A percentile compares a stretch with the other conserved stretches of the same genome.
Conservation (phyloP, 2,888 invertebrate species). For the Antitype chi region DNA sequence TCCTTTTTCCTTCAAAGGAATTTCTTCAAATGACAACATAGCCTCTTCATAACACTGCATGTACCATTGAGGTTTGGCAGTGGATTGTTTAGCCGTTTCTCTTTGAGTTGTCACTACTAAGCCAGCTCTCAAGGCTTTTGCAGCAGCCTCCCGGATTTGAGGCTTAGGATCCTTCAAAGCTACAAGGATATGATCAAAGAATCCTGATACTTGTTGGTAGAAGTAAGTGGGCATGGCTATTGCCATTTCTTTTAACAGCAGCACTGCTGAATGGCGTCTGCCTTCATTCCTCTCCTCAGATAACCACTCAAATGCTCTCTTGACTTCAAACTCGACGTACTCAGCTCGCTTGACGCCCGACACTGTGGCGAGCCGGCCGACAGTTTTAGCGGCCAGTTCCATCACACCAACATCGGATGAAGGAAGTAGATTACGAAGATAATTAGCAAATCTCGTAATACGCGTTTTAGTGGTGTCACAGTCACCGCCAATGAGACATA, state of each 20-base stretch:
- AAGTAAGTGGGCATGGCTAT: constrained; percentile 99
- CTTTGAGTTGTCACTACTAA: constrained; percentile 98
- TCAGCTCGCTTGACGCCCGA: constrained; percentile 98
- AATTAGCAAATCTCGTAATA: constrained; percentile 98
- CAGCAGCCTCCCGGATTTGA: constrained; percentile 97
- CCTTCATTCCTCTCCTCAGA: constrained; percentile 97
- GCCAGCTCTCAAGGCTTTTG: constrained; percentile 98
- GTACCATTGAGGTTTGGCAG: constrained; percentile 97
- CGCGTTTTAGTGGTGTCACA: constrained; percentile 97
- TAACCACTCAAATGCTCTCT: constrained; percentile 98
- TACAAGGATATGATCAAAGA: constrained; percentile 98
- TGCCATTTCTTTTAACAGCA: constrained; percentile 98
- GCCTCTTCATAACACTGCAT: constrained; percentile 98
- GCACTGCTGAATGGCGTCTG: constrained; percentile 97
- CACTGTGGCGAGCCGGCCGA: constrained; percentile 97
- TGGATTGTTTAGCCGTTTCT: constrained; percentile 98
- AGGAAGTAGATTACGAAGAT: constrained; percentile 96
- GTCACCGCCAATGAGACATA: constrained; percentile 98
- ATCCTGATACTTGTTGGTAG: constrained; percentile 97
- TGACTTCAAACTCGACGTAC: constrained; percentile 99
- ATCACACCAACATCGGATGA: constrained; percentile 98
- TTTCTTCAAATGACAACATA: constrained; percentile 94
- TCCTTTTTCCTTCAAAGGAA: constrained; percentile 92
- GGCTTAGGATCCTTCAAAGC: constrained; percentile 98
- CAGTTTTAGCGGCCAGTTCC: constrained; percentile 98